Conservation (phyloP, 2,113 vertebrate species). For the Amblyopsis rosae region DNA sequence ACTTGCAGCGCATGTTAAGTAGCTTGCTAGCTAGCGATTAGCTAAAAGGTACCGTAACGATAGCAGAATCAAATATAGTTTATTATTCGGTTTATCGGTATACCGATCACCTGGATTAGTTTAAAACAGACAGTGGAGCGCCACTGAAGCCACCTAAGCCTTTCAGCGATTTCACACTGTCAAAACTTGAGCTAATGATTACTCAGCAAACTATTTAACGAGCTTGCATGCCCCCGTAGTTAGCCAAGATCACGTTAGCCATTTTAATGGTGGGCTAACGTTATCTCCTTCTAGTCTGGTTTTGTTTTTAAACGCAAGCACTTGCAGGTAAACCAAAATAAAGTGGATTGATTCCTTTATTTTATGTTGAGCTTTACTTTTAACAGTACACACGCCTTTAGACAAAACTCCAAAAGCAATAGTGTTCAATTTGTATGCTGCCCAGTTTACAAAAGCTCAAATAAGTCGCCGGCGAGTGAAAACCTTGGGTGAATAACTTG, state of each 20-base stretch:
- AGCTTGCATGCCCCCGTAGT: constrained; percentile 44
- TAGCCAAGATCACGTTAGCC: constrained; percentile 46
- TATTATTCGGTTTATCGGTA: neutral
- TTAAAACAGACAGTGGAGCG: neutral
- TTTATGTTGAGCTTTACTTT: no score
- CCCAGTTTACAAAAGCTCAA: neutral
- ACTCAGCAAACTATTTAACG: constrained; percentile 74
- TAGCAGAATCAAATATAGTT: constrained; percentile 26
- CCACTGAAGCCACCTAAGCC: rapidly evolving
- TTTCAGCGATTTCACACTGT: neutral
- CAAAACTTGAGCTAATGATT: constrained; percentile 65
- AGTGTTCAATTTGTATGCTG: neutral
- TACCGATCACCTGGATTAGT: neutral
- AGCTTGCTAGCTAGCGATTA: constrained; percentile 46
- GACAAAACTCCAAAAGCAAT: neutral
- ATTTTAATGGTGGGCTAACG: constrained; percentile 17
- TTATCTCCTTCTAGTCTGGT: neutral
- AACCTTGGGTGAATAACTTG: no score
- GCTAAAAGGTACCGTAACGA: constrained; percentile 45
- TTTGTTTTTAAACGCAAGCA: no score
- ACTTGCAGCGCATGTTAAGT: constrained; percentile 63
- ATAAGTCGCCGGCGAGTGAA: neutral
- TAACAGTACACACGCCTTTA: neutral
- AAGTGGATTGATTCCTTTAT: no score
- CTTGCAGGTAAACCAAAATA: no score